Percentiles rank a stretch among this genome's conserved stretches.
These are phyloP conservation scores for Notothenia rossii DNA, from an alignment of 2,113 vertebrate genomes.

Conservation along the genomic window DNA sequence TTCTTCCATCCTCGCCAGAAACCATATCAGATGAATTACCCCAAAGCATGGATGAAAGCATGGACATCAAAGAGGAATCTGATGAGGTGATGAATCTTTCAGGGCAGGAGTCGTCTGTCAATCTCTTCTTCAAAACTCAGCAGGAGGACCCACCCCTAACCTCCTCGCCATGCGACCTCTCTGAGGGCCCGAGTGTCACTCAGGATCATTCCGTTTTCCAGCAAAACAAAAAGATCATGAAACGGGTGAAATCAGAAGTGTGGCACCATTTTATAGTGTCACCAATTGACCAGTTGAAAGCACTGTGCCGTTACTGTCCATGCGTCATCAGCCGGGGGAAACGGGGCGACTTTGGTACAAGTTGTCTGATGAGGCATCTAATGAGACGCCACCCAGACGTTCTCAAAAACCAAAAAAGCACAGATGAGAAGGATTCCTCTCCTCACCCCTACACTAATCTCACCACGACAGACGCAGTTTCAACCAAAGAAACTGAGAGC, in stretches of 20 bases:
- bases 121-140: slow-evolving; percentile 84
- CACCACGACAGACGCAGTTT: slow-evolving; percentile 85
- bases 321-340: slow-evolving; percentile 94
- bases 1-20: slow-evolving; percentile 88
- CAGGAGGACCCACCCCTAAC: slow-evolving; percentile 80
- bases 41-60: slow-evolving; percentile 71
- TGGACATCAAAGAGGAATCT: slow-evolving; percentile 82
- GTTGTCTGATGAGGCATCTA: slow-evolving; percentile 95
- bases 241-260: slow-evolving; percentile 94
- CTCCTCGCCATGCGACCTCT: slow-evolving; percentile 86
- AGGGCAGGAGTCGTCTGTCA: slow-evolving; percentile 81
- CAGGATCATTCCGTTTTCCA: slow-evolving; percentile 88
- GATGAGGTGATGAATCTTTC: slow-evolving; percentile 84
- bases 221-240: slow-evolving; percentile 95
- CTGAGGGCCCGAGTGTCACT: slow-evolving; percentile 76
- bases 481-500: slow-evolving; percentile 82
- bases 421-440: slow-evolving; percentile 75
- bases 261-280: slow-evolving; percentile 96
- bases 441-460: slow-evolving; percentile 84
- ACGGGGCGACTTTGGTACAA: slow-evolving; percentile 94
- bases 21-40: slow-evolving; percentile 82
- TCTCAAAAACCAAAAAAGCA: slow-evolving; percentile 89
- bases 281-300: slow-evolving; percentile 93
- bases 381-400: slow-evolving; percentile 92
- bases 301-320: slow-evolving; percentile 92